Evolutionary conservation across 2,888 invertebrate genomes (phyloP).

Genomic region (Conomelus anceps): DNA sequence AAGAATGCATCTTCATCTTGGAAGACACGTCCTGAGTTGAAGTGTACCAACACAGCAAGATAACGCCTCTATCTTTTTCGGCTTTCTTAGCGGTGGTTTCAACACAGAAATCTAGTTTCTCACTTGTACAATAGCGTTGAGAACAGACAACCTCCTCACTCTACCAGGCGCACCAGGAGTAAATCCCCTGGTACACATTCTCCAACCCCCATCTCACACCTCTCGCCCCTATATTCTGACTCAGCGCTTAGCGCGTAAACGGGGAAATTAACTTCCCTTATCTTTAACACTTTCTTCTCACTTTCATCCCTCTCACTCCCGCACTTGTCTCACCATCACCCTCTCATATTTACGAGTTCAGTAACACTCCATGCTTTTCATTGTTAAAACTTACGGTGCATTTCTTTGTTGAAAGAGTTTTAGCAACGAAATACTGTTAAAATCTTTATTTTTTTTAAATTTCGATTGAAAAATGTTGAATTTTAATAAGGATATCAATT

Average conservation of each 20-base stretch:
- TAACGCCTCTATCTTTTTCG: neutral
- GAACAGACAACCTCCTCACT: neutral
- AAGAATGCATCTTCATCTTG: neutral
- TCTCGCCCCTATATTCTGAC: neutral
- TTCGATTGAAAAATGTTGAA: too few species aligned
- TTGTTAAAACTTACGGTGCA: neutral
- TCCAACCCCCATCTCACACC: neutral
- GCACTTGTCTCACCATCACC: neutral
- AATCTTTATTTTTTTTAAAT: too few species aligned
- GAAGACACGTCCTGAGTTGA: neutral
- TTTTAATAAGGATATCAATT: too few species aligned
- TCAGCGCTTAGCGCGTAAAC: neutral
- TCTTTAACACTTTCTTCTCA: neutral
- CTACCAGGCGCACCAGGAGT: neutral
- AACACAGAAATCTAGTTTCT: neutral
- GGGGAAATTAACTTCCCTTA: neutral
- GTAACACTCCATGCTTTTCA: neutral
- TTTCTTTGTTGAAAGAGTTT: too few species aligned
- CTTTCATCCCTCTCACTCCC: too few species aligned
- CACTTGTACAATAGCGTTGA: too few species aligned
- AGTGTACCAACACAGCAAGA: neutral
- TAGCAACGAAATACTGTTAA: too few species aligned
- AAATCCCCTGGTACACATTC: neutral
- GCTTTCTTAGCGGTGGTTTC: neutral
- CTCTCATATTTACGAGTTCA: neutral